These are phyloP conservation scores for Mycteria americana DNA, from an alignment of 2,797 vertebrate species.

Conservation along the genomic window DNA sequence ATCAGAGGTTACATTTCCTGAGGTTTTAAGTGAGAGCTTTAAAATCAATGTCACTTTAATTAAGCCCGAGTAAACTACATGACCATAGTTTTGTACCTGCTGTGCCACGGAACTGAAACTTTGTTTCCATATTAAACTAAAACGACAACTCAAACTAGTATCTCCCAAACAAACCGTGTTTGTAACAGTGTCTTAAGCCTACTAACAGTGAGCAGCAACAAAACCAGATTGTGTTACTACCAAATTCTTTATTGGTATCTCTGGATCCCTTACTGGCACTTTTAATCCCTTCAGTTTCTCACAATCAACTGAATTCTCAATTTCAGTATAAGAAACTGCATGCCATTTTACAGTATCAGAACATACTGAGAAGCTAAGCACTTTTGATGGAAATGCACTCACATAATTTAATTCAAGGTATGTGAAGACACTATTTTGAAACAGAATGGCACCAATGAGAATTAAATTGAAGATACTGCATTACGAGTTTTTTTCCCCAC, in stretches of 20 bases:
- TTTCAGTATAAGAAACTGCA: neutral
- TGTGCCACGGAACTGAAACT: neutral
- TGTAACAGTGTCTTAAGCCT: neutral
- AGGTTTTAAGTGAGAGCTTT: neutral
- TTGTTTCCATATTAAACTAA: neutral
- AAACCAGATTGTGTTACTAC: neutral
- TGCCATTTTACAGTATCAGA: neutral
- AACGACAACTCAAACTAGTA: neutral
- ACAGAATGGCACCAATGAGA: neutral
- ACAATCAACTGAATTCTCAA: neutral
- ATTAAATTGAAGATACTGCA: neutral
- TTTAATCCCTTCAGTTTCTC: neutral
- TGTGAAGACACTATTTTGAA: neutral
- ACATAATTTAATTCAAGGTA: neutral
- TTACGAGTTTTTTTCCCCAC: neutral
- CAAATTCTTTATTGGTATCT: neutral
- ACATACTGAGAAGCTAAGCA: neutral
- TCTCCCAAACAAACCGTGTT: neutral
- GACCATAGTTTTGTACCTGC: neutral
- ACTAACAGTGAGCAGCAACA: neutral
- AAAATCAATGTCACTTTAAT: conserved; percentile 1
- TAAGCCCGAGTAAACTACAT: neutral
- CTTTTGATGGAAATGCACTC: neutral
- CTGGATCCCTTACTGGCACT: neutral
- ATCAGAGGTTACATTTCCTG: neutral